Conservation (phyloP, 2,113 vertebrate species). For the Lota lota region DNA sequence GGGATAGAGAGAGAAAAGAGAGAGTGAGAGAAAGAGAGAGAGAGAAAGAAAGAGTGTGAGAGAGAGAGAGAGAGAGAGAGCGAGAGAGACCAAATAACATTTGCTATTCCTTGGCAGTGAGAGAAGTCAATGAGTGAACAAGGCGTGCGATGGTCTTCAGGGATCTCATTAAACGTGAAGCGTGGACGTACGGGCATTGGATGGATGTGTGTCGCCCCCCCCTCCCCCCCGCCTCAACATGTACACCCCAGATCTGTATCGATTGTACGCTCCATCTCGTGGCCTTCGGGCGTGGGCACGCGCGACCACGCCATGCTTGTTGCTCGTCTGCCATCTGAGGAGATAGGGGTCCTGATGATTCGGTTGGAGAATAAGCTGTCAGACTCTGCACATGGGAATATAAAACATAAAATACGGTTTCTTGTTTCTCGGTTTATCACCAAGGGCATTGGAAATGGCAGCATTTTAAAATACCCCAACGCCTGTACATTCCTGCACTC, state of each 20-base stretch:
- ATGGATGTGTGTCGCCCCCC: slow-evolving; percentile 60
- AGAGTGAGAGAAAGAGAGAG: neutral
- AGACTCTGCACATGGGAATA: slow-evolving; percentile 68
- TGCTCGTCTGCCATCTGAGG: too few species aligned
- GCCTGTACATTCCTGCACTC: slow-evolving; percentile 38
- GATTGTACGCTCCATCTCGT: too few species aligned
- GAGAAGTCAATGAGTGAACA: slow-evolving; percentile 43
- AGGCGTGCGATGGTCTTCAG: slow-evolving; percentile 50
- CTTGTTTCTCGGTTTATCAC: slow-evolving; percentile 67
- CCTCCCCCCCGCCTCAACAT: too few species aligned
- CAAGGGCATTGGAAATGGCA: slow-evolving; percentile 58
- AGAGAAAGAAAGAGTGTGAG: too few species aligned
- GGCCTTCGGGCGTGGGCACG: too few species aligned
- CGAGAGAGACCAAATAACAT: neutral
- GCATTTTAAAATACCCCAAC: slow-evolving; percentile 57
- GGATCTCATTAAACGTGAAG: slow-evolving; percentile 66
- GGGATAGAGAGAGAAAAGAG: neutral
- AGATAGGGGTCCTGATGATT: slow-evolving; percentile 45
- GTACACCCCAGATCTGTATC: too few species aligned
- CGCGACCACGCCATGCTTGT: too few species aligned
- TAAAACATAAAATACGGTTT: slow-evolving; percentile 72
- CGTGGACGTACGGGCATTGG: slow-evolving; percentile 54
- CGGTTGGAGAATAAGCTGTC: slow-evolving; percentile 71
- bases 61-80: neutral
- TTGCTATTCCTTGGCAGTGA: slow-evolving; percentile 21